Percentiles rank a stretch among this genome's conserved stretches.
Evolutionary conservation across 2,113 vertebrate species (phyloP).

Genomic region (Vidua macroura): DNA sequence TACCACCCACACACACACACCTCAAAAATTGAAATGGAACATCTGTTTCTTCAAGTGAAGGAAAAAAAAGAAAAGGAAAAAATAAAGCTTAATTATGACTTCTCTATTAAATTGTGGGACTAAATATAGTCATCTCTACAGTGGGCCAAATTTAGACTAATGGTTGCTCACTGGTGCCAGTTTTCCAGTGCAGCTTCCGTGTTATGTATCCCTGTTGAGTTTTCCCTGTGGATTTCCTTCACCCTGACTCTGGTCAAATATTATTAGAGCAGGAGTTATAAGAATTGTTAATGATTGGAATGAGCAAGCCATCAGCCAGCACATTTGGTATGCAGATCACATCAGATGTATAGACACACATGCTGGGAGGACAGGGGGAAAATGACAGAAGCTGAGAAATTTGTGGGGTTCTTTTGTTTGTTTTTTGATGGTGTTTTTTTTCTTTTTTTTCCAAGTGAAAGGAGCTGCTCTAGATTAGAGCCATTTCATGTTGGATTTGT

Average conservation of each 20-base stretch:
- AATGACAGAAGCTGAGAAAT: background rate
- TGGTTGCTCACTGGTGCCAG: background rate
- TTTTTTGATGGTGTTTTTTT: background rate
- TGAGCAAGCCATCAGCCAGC: background rate
- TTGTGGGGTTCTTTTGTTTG: background rate
- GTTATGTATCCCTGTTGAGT: background rate
- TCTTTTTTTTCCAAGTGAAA: background rate
- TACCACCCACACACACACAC: background rate
- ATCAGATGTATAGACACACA: background rate
- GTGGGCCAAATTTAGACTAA: background rate
- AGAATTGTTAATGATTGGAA: background rate
- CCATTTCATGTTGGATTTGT: background rate
- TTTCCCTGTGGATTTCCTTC: background rate
- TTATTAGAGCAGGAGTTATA: background rate
- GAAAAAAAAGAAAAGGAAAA: background rate
- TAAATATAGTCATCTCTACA: background rate
- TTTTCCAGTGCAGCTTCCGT: background rate
- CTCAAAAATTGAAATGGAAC: background rate
- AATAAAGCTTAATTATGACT: background rate
- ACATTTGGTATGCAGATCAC: background rate
- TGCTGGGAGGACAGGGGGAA: background rate
- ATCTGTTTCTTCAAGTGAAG: background rate
- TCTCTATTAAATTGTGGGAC: background rate
- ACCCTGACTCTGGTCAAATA: background rate
- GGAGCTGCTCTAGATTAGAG: background rate